These are phyloP conservation scores for Atherinosoma microstoma DNA, from an alignment of 2,797 vertebrate genomes.

Conservation along the genomic window DNA sequence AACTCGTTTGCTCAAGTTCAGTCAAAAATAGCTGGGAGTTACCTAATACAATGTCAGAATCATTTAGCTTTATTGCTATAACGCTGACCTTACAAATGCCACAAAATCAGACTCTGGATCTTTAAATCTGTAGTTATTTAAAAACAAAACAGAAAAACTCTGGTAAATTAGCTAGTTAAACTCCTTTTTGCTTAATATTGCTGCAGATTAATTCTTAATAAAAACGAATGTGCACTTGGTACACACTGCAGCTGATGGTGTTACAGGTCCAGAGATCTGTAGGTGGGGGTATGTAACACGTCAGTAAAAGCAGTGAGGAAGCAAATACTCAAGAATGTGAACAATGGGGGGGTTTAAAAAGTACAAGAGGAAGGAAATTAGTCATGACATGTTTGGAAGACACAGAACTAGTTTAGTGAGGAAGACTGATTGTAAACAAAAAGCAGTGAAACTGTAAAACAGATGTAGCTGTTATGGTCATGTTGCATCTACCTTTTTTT, in stretches of 20 bases:
- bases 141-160: neutral
- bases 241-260: neutral
- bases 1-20: slow-evolving; percentile 28
- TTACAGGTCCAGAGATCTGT: neutral
- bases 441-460: neutral
- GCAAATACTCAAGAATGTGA: neutral
- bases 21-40: slow-evolving; percentile 3
- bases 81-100: neutral
- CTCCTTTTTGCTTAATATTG: neutral
- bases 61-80: neutral
- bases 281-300: neutral
- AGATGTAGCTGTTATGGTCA: neutral
- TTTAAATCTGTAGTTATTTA: neutral
- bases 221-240: neutral
- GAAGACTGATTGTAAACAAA: neutral
- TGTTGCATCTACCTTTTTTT: neutral
- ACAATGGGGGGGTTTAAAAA: neutral
- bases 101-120: neutral
- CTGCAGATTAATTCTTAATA: neutral
- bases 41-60: neutral
- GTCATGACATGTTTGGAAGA: neutral
- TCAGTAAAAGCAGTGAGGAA: neutral
- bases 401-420: neutral
- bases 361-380: slow-evolving; percentile 12
- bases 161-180: neutral